Evolutionary conservation across 2,797 vertebrate genomes (phyloP), one percentile per base, ranked within the genome.

Genomic region (Gila robusta): DNA sequence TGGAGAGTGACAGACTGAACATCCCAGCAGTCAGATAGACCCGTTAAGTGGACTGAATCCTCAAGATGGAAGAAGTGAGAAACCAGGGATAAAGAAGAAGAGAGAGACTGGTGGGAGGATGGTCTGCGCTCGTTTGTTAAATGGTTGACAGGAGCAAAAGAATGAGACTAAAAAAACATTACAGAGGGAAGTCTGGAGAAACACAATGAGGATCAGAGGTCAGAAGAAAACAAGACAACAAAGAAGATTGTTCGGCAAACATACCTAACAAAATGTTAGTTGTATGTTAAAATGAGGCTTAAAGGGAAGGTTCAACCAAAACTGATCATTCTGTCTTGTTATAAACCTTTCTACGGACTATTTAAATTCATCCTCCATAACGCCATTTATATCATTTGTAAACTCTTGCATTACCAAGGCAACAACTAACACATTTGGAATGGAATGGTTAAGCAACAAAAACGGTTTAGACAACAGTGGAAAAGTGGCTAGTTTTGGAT

Each of bases 1-100:
- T 67, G 82, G 91, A 92, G 92, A 92, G 91, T 91, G 91, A 88
- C 87, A 59, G 91, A 89, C 93, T 91, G 62, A 81, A 67, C 32
- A 83, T 69, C 66, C 49, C 44, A 54, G 74, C 69, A 77, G 81
- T 79, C 44, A 85, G 70, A 81, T 52, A 81, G 85, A 87, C 84
- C 72, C 0, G 52, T 86, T 86, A 86, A 72, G 67, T 81, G 81
- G 87, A 79, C 79, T 23, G 80, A 83, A 81, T 81, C 26, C 71
- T 74, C 84, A 72, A 47, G 66, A 76, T 32, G 67, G 81, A 62
- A 79, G 69, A 76, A 52, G 67, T 73, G 32, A 88, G 84, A 80
- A 83, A 64, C 21, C 2, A 54, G 70, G 84, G 77, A 83, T 81
- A 73, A 89, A 67, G 89, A 79, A 85, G 82, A 70, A 82, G 49